Base-by-base conservation (phyloP, 2,797 vertebrate genomes). In the Darevskia nairensis region DNA sequence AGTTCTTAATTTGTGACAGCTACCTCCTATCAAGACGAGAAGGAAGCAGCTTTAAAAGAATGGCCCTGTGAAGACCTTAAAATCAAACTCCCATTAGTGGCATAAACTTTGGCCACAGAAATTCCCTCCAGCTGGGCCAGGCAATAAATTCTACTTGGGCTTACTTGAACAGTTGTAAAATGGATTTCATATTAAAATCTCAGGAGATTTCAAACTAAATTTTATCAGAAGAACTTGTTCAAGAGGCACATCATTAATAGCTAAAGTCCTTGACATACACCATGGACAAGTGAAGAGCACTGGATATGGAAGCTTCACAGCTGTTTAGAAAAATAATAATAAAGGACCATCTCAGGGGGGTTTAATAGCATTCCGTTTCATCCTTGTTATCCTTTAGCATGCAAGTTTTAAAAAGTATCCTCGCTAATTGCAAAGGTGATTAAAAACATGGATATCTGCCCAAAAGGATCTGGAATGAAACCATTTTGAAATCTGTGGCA, bases 1-100 rank as follows among this genome's bases (percentile, higher is more conserved):
- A 2, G 41, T 72, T 8, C 46, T 88, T 89, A 94, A 93, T 86
- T 91, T 89, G 86, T 85, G 89, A 92, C 79, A 94, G 88, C 74
- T n/a, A 84, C 59, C 94, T 90, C 88, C 89, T 92, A 84, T 64
- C 78, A 93, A 74, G 78, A 66, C 82, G 85, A 88, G 66, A 93
- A 88, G 69, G 27, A 80, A 81, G 68, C 74, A 88, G n/a, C 86
- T 92, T 94, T 90, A 92, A 93, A 78, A 80, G 77, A 90, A 66
- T 69, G 23, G 59, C 86, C 68, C 86, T 92, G 84, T 44, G 66
- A 86, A 93, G 68, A n/a, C 89, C 78, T 85, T 59, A 81, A 41
- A 90, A 87, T 80, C 75, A 23, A 88, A 91, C 74, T 88, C 92
- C 86, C 86, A 89, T 44, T 50, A 86, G 59, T 89, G 90, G 50